Evolutionary conservation across 1,140 invertebrate species (phyloP).

Genomic region (Dendroctonus valens): DNA sequence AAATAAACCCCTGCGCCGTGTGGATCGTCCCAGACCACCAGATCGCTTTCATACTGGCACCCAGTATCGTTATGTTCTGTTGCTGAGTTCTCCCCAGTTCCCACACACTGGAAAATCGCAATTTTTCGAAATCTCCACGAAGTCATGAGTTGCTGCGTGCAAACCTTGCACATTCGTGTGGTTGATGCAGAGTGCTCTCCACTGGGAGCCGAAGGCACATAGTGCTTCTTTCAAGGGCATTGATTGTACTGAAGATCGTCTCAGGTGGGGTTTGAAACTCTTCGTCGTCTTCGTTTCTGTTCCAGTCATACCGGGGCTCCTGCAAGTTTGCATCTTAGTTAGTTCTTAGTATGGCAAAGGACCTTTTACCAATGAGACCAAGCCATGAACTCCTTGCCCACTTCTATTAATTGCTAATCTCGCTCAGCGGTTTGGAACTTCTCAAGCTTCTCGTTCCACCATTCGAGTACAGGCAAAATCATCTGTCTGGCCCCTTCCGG

Average conservation of each 20-base stretch:
- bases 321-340: background rate
- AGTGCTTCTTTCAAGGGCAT: slow-evolving; percentile 56
- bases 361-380: slow-evolving; percentile 47
- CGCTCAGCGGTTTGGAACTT: slow-evolving; percentile 56
- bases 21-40: slow-evolving; percentile 77
- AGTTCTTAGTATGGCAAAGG: too few relatives aligned
- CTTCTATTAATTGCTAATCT: slow-evolving; percentile 48
- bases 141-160: background rate
- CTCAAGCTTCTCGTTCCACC: slow-evolving; percentile 60
- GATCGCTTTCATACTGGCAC: slow-evolving; percentile 73
- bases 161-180: slow-evolving; percentile 26
- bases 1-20: slow-evolving; percentile 67
- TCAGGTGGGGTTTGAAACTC: slow-evolving; percentile 54
- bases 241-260: slow-evolving; percentile 56
- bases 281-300: slow-evolving; percentile 53
- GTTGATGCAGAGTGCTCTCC: slow-evolving; percentile 21
- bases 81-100: slow-evolving; percentile 26
- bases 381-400: slow-evolving; percentile 51
- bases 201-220: slow-evolving; percentile 49
- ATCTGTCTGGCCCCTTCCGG: slow-evolving; percentile 61
- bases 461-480: slow-evolving; percentile 60
- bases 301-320: slow-evolving; percentile 56
- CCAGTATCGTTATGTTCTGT: slow-evolving; percentile 61
- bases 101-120: slow-evolving; percentile 20
- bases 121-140: background rate